These are phyloP conservation scores for Montipora capitata DNA, from an alignment of 92 coral and sea anemone genomes.

Conservation along the genomic window DNA sequence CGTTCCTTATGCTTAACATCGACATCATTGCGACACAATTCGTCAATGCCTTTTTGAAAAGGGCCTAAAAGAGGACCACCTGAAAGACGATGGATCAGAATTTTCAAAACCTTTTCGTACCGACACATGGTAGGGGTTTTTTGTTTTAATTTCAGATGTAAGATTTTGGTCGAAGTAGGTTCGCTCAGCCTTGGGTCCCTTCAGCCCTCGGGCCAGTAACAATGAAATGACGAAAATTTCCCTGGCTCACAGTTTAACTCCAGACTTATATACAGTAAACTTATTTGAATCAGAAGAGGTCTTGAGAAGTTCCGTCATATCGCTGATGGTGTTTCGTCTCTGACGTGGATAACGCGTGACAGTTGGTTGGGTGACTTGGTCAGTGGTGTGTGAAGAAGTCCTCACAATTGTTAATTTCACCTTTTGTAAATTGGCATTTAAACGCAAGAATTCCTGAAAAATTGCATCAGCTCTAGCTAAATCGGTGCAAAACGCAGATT, in stretches of 20 bases:
- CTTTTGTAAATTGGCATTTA: constrained; percentile 79
- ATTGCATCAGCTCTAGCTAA: constrained; percentile 83
- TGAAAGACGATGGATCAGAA: too few species aligned
- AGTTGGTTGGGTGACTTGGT: constrained; percentile 17
- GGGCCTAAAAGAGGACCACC: too few species aligned
- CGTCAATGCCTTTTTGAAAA: too few species aligned
- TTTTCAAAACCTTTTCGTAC: too few species aligned
- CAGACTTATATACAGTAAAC: constrained; percentile 75
- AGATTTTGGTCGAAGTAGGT: too few species aligned
- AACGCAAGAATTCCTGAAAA: constrained; percentile 85
- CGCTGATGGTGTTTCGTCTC: constrained; percentile 65
- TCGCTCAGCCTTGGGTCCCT: too few species aligned
- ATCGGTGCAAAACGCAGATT: constrained; percentile 64
- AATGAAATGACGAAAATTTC: too few species aligned
- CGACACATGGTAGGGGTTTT: too few species aligned
- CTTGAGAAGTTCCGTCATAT: constrained; percentile 49
- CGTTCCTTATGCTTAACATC: too few species aligned
- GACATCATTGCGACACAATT: too few species aligned
- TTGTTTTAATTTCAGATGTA: too few species aligned
- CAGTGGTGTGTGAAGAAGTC: constrained; percentile 74
- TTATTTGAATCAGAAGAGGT: constrained; percentile 26
- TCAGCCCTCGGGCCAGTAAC: too few species aligned
- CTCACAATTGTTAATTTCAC: constrained; percentile 77
- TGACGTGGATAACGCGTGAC: constrained; percentile 19
- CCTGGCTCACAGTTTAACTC: constrained; percentile 37